Base-by-base conservation (phyloP, 2,797 vertebrate genomes). In the Pipistrellus pipistrellus region DNA sequence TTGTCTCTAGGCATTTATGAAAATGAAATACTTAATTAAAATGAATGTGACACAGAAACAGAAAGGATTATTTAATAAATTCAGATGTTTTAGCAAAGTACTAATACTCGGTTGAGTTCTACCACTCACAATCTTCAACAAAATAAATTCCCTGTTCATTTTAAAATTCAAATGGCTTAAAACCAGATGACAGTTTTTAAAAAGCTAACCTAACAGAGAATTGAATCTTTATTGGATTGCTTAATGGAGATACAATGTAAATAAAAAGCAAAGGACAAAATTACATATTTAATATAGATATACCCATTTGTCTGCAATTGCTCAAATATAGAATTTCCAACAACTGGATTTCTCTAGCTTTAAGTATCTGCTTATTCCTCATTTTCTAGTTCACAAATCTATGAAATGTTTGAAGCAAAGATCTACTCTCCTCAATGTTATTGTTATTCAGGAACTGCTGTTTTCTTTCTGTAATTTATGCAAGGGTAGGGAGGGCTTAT, bases 151-250 rank as follows among this genome's bases (percentile, higher is more conserved):
- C 21, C 57, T 73, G 27, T 41, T 21, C 8, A 21, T 66, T 71
- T 71, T 71, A 84, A 95, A 57, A 69, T n/a, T 81, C 76, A 59
- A 38, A 46, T 35, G 76, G 32, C 66, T 93, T 88, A 62, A 94
- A 95, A 81, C 80, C 11, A 21, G 66, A 84, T 14, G 12, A 53
- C 17, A 48, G 8, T 6, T 38, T n/a, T 53, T 53, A 20, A 55
- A 94, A 81, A 57, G 11, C 8, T 75, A 87, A 62, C 46, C 8
- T 91, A 89, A 73, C 51, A 38, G 25, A 72, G 62, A 83, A 23
- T 53, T 71, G 6, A 73, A 35, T 53, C 25, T 86, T 73, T 80
- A 64, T 2, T 25, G 87, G n/a, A 83, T 46, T 8, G 46, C 23
- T 55, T 76, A 8, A 69, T 57, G 27, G 17, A 27, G 38, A 83